A percentile compares a stretch with the other conserved stretches of the same genome.
Conservation (phyloP, 2,797 vertebrate genomes). For the Schizopygopsis malacanthus region DNA sequence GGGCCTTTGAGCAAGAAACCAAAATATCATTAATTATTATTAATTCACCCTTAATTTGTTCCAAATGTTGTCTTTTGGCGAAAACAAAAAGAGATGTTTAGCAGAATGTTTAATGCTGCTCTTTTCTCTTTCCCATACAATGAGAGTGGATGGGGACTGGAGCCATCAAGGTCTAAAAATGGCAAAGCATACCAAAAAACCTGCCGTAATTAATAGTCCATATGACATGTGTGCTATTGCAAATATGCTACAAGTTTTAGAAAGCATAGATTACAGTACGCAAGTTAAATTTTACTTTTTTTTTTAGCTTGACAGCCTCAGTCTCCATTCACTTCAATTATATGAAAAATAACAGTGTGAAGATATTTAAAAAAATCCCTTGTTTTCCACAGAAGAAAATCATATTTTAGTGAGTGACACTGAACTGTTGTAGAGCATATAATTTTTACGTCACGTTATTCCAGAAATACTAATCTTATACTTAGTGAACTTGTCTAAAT, state of each 20-base stretch:
- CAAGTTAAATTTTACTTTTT: not conserved
- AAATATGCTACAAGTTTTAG: not conserved
- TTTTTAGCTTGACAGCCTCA: not conserved
- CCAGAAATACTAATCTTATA: not conserved
- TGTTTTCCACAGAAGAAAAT: not conserved
- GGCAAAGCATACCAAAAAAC: not conserved
- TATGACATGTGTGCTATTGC: not conserved
- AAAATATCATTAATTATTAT: too few species aligned
- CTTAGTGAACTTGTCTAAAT: not conserved
- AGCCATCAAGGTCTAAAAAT: not conserved
- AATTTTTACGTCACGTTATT: not conserved
- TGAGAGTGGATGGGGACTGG: not conserved
- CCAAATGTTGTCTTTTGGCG: not conserved
- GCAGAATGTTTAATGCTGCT: not conserved
- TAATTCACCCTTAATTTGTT: not conserved
- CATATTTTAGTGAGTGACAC: not conserved
- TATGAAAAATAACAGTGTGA: not conserved
- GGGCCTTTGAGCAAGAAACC: not conserved
- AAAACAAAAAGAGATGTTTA: not conserved
- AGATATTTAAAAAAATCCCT: not conserved
- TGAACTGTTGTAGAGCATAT: not conserved
- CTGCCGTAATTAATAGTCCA: too few species aligned
- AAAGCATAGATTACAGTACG: not conserved
- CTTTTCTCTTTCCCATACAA: not conserved
- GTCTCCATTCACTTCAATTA: not conserved